Evolutionary conservation across 2,888 invertebrate genomes (phyloP).

Genomic region (Branchellion lobata): DNA sequence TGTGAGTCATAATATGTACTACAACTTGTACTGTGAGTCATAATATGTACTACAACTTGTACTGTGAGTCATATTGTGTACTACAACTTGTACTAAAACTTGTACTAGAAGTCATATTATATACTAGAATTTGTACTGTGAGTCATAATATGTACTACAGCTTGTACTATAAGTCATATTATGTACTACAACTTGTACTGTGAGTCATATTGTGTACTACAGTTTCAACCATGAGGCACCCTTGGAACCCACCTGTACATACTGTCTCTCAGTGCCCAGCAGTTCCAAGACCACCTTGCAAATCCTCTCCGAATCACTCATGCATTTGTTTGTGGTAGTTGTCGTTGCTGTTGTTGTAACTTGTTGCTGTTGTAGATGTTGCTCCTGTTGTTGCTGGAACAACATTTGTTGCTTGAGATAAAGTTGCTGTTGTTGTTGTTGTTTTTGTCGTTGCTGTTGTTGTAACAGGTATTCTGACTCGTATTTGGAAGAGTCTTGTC

Average conservation of each 20-base stretch:
- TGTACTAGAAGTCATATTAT: background rate
- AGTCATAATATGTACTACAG: no score
- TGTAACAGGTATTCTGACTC: background rate
- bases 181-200: background rate
- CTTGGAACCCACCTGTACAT: slow-evolving; percentile 84
- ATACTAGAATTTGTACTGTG: background rate
- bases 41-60: no score
- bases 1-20: no score
- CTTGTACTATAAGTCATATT: background rate
- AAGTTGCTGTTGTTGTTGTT: background rate
- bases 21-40: no score
- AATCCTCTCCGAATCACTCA: slow-evolving; percentile 89
- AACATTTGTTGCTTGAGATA: background rate
- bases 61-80: no score
- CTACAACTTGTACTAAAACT: no score
- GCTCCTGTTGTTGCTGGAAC: background rate
- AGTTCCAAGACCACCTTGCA: slow-evolving; percentile 91
- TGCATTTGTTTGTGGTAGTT: slow-evolving; percentile 64
- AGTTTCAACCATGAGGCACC: no score
- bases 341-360: background rate
- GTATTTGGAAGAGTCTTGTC: background rate
- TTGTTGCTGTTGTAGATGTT: slow-evolving; percentile 10
- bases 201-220: no score
- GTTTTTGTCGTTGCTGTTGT: no score
- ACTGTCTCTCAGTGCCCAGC: slow-evolving; percentile 91